Conservation (phyloP, 2,797 vertebrate genomes). For the Falco berigora region DNA sequence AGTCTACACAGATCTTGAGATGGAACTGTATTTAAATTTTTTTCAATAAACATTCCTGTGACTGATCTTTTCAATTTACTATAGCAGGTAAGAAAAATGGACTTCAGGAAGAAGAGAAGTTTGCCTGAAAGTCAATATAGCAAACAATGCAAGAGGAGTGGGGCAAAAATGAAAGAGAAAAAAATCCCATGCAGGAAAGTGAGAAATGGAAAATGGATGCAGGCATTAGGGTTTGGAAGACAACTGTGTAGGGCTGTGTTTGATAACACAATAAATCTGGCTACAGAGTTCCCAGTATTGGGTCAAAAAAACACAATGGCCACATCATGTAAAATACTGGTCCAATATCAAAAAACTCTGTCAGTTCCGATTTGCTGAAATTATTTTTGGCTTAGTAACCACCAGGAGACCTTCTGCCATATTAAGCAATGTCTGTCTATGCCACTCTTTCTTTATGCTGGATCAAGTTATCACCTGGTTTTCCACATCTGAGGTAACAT, state of each 20-base stretch:
- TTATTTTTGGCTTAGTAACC: background rate
- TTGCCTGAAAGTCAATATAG: background rate
- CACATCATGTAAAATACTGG: background rate
- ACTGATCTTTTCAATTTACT: background rate
- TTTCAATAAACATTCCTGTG: background rate
- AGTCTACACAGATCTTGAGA: background rate
- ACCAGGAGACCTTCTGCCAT: background rate
- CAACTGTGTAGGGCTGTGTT: background rate
- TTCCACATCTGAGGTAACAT: background rate
- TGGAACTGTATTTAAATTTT: background rate
- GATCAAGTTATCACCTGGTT: background rate
- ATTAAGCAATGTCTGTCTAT: background rate
- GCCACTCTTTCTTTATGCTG: background rate
- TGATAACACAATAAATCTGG: background rate
- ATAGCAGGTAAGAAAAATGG: background rate
- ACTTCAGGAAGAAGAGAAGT: background rate
- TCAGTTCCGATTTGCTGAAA: background rate
- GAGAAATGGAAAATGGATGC: background rate
- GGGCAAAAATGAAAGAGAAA: background rate
- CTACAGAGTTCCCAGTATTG: background rate
- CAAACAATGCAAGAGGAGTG: background rate
- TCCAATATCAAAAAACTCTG: background rate
- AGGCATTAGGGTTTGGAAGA: background rate
- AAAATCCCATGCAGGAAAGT: background rate
- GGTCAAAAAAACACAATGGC: background rate